Evolutionary conservation across 2,113 vertebrate genomes (phyloP).

Genomic region (Percina caprodes): DNA sequence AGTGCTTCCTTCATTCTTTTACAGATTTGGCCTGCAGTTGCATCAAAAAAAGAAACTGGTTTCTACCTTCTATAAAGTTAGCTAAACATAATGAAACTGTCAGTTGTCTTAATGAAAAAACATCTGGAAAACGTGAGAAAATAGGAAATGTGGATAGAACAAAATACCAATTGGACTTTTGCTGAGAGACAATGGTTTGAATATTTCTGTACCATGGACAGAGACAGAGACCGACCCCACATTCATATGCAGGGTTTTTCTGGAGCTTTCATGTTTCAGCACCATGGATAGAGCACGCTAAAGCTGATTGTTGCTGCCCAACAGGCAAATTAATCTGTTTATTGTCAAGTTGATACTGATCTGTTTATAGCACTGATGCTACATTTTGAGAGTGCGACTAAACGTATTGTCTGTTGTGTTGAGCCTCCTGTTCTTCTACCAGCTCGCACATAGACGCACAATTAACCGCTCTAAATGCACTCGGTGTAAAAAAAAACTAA

Average conservation of each 20-base stretch:
- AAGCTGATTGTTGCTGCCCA: neutral
- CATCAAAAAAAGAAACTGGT: too few species aligned
- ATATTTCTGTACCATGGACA: slow-evolving; percentile 4
- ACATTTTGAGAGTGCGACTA: neutral
- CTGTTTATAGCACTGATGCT: neutral
- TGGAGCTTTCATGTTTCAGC: neutral
- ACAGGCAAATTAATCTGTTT: neutral
- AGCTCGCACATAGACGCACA: neutral
- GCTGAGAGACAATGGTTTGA: neutral
- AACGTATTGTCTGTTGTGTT: neutral
- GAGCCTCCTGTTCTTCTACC: neutral
- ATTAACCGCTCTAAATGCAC: slow-evolving; percentile 2
- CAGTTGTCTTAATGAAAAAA: neutral
- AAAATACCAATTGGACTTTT: neutral
- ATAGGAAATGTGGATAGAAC: neutral
- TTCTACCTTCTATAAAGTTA: neutral
- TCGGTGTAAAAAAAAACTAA: neutral
- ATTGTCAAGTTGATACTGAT: neutral
- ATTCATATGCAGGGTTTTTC: neutral
- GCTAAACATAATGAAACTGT: neutral
- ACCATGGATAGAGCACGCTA: neutral
- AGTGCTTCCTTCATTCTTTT: neutral
- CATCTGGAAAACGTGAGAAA: neutral
- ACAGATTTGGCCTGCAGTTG: neutral
- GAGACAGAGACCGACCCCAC: neutral